These are phyloP conservation scores for Aldrovandia affinis DNA, from an alignment of 2,797 vertebrate genomes.

Conservation along the genomic window DNA sequence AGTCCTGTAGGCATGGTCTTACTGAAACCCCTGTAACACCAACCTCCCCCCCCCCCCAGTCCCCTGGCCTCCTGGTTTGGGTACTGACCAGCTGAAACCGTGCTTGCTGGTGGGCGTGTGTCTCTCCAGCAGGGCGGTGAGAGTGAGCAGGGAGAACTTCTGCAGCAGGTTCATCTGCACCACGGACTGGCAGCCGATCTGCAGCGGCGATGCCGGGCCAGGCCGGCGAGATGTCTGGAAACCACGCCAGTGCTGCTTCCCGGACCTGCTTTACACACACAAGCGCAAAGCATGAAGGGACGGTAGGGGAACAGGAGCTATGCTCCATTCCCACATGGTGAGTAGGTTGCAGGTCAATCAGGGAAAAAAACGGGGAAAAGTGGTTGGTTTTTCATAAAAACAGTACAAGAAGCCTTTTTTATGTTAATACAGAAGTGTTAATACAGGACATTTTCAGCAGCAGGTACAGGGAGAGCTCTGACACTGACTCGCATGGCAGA, in stretches of 20 bases:
- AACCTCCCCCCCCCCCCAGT: neutral
- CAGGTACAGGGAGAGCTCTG: conserved; percentile 8
- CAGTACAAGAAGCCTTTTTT: too few species aligned
- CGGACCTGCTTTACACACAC: conserved; percentile 64
- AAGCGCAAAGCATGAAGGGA: conserved; percentile 1
- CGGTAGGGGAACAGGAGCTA: too few species aligned
- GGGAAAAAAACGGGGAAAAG: too few species aligned
- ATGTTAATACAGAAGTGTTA: neutral
- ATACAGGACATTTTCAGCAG: neutral
- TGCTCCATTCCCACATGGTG: too few species aligned
- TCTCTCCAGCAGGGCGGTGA: conserved; percentile 93
- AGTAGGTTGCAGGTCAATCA: too few species aligned
- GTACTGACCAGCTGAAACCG: conserved; percentile 95
- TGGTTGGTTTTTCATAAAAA: too few species aligned
- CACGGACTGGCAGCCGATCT: conserved; percentile 96
- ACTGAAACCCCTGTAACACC: neutral
- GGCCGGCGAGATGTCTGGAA: conserved; percentile 95
- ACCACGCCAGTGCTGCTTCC: conserved; percentile 93
- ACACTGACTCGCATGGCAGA: neutral
- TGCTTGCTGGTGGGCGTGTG: conserved; percentile 98
- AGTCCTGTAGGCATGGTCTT: neutral
- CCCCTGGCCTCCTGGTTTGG: neutral
- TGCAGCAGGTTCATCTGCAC: conserved; percentile 97
- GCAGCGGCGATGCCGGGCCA: conserved; percentile 84
- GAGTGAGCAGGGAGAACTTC: conserved; percentile 92